Evolutionary conservation across 2,113 vertebrate species (phyloP), one percentile per base, ranked within the genome.

Genomic region (Pithys albifrons): DNA sequence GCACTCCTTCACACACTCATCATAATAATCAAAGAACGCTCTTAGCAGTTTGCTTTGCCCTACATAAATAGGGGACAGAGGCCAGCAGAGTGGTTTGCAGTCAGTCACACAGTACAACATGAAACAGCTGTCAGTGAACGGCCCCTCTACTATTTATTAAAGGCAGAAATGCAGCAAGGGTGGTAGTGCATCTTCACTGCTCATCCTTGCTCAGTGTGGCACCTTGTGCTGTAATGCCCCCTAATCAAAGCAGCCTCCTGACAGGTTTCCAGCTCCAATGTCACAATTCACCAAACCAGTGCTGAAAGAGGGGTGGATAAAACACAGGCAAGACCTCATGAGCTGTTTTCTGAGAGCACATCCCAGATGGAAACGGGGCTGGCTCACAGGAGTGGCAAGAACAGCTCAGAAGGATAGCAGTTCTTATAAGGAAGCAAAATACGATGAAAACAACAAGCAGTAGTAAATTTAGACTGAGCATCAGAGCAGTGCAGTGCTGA

Each of bases 61-160:
- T 75, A 2, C 31, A 82, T 73, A 85, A 91, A 82, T 6, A 41
- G 74, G 76, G 52, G 48, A 69, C 90, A 91, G 88, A 94, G 85
- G 74, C 54, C 85, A 95, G 88, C 27, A 51, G 73, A 82, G 70
- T 61, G 71, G 65, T 79, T 93, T 94, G 85, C 85, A 93, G 78
- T 82, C 94, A 88, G 95, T 95, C 88, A 88, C 15, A 59, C 0
- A 73, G 71, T 62, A 57, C 85, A 93, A 58, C 5, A 65, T 0
- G 0, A 52, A 96, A 88, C 19, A 72, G 62, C 64, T 72, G 74
- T n/a, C 82, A 65, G 58, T 25, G 54, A 93, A 35, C 74, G 79
- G 49, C 58, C 70, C 39, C 81, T 27, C 3, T 4, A 6, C 37
- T 61, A 41, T 45, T 76, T 79, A 52, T 33, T 69, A 52, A 79